These are phyloP conservation scores for Spheniscus mendiculus DNA, from an alignment of 2,113 vertebrate genomes.

Conservation along the genomic window DNA sequence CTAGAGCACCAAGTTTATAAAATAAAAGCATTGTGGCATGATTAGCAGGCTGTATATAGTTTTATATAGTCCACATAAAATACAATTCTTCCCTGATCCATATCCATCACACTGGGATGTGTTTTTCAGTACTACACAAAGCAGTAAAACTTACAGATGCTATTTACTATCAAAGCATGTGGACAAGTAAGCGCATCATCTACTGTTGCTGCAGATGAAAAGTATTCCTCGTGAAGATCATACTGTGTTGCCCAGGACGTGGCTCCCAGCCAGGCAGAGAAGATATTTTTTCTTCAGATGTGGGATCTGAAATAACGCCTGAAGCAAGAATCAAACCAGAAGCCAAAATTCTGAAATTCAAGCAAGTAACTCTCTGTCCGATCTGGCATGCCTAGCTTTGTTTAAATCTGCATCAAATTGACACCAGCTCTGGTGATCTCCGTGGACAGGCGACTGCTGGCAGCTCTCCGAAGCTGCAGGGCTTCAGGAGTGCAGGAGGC, in stretches of 20 bases:
- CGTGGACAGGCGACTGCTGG: accelerated
- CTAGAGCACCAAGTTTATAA: neutral
- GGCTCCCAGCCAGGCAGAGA: neutral
- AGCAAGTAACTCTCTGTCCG: slow-evolving; percentile 18
- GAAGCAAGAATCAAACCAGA: slow-evolving; percentile 24
- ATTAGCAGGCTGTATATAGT: neutral
- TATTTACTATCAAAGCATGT: neutral
- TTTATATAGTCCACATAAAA: neutral
- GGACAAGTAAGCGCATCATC: neutral
- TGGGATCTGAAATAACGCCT: neutral
- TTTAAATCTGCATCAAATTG: neutral
- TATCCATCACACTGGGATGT: neutral
- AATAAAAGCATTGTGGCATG: neutral
- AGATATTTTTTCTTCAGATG: neutral
- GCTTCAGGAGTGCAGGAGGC: neutral
- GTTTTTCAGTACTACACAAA: neutral
- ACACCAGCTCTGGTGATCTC: neutral
- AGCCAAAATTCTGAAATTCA: slow-evolving; percentile 12
- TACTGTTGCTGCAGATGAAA: neutral
- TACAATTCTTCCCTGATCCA: neutral
- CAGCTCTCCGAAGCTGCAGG: neutral
- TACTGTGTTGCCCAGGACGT: neutral
- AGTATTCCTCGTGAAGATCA: neutral
- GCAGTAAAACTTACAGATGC: neutral
- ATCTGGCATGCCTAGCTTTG: neutral